Evolutionary conservation across 2,113 vertebrate species (phyloP).

Genomic region (Gallinago paraguaiae): DNA sequence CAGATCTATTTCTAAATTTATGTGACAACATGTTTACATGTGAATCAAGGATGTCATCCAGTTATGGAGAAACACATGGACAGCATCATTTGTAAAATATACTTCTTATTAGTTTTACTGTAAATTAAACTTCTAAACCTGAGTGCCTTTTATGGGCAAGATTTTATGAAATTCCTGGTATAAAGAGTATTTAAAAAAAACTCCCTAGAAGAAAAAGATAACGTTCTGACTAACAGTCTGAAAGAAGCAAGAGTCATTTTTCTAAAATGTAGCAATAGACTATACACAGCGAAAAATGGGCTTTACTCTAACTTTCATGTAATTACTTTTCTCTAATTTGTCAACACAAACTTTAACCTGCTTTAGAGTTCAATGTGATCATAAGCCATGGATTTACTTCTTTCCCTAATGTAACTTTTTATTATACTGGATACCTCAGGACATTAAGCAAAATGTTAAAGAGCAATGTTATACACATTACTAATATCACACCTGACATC

Average conservation of each 20-base stretch:
- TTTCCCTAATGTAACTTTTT: background rate
- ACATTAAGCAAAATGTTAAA: background rate
- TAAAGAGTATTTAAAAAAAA: background rate
- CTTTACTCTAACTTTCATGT: background rate
- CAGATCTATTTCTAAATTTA: background rate
- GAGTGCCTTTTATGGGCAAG: background rate
- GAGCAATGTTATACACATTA: background rate
- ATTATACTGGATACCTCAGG: background rate
- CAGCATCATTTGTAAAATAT: background rate
- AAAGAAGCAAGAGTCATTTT: background rate
- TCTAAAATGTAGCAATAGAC: background rate
- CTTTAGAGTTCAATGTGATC: background rate
- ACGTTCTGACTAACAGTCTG: background rate
- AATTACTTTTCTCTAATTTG: background rate
- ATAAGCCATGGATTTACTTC: background rate
- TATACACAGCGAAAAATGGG: background rate
- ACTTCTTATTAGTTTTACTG: background rate
- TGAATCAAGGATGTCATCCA: background rate
- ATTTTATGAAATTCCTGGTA: background rate
- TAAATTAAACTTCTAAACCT: background rate
- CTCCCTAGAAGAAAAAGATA: background rate
- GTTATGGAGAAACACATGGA: background rate
- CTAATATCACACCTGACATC: background rate
- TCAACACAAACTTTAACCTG: background rate
- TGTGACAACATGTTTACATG: rapidly evolving